These are phyloP conservation scores for Hofmannophila pseudospretella DNA, from an alignment of 2,888 invertebrate species.

Conservation along the genomic window DNA sequence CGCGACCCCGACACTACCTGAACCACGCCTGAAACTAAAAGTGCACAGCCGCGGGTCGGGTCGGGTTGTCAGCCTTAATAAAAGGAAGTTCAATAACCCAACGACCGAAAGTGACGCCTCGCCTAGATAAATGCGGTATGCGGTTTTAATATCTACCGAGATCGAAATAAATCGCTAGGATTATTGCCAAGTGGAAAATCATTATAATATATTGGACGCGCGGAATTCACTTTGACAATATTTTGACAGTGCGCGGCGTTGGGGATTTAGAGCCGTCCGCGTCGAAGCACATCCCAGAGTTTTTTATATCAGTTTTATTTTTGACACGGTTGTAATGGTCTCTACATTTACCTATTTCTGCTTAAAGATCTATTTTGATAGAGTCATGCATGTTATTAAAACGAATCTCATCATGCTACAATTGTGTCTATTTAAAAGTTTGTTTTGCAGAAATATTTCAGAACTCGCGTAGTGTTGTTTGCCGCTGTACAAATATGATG, in stretches of 20 bases:
- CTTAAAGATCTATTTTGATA: conserved; percentile 52
- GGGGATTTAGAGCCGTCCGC: conserved; percentile 54
- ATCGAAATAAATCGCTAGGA: conserved; percentile 76
- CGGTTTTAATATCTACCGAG: conserved; percentile 68
- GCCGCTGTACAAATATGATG: conserved; percentile 4
- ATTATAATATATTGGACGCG: conserved; percentile 74
- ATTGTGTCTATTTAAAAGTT: conserved; percentile 4
- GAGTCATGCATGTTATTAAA: conserved; percentile 13
- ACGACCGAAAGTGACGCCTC: conserved; percentile 52
- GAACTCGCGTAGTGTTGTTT: conserved; percentile 3
- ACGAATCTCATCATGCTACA: too few species aligned
- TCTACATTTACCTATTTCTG: conserved; percentile 39
- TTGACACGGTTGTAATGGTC: conserved; percentile 30
- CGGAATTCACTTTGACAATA: conserved; percentile 76
- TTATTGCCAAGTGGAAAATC: conserved; percentile 76
- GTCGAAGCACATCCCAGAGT: conserved; percentile 32
- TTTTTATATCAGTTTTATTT: conserved; percentile 53
- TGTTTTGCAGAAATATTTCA: conserved; percentile 11
- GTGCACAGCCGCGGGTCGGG: conserved; percentile 30
- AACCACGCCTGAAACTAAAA: conserved; percentile 39
- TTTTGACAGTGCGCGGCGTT: conserved; percentile 72
- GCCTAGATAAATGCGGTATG: conserved; percentile 70
- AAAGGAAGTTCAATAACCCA: conserved; percentile 70
- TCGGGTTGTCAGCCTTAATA: conserved; percentile 43
- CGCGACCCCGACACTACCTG: conserved; percentile 41